phyloP scores from a whole-genome alignment of 2,113 vertebrate species.

The Neolamprologus ventralis region DNA sequence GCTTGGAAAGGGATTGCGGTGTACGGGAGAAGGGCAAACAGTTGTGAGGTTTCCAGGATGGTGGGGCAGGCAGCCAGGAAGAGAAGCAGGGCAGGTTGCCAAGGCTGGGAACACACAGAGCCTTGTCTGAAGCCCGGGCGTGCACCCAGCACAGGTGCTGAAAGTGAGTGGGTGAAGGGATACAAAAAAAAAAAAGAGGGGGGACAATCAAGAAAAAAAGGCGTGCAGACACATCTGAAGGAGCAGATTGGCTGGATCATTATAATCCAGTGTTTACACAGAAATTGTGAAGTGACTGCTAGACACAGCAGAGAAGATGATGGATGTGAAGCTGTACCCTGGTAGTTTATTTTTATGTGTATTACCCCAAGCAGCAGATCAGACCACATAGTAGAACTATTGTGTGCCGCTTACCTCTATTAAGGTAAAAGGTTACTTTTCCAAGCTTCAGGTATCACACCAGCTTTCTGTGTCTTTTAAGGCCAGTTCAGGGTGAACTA shows the following conservation, averaged over 20 bases:
- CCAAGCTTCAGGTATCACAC: not conserved
- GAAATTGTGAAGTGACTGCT: conserved; percentile 14
- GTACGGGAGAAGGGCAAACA: conserved; percentile 52
- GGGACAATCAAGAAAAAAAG: conserved; percentile 9
- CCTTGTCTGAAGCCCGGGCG: conserved; percentile 64
- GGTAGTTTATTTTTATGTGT: conserved; percentile 23
- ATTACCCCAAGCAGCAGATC: conserved; percentile 12
- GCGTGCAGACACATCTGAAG: conserved; percentile 13
- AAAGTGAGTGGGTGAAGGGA: conserved; percentile 41
- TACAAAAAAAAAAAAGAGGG: not conserved
- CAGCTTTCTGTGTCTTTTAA: not conserved
- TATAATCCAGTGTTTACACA: conserved; percentile 42
- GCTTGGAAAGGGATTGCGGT: conserved; percentile 14
- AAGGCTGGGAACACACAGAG: conserved; percentile 60
- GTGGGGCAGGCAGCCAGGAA: conserved; percentile 61
- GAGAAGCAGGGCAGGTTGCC: conserved; percentile 56
- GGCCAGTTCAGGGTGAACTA: not conserved
- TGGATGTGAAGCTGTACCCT: conserved; percentile 34
- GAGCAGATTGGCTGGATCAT: conserved; percentile 28
- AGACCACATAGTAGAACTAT: not conserved
- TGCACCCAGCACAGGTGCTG: conserved; percentile 72
- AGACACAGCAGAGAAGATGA: conserved; percentile 10
- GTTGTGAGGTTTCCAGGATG: conserved; percentile 68
- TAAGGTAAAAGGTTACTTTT: not conserved
- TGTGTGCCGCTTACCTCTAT: not conserved